Percentiles rank a stretch among this genome's conserved stretches.
phyloP scores from a whole-genome alignment of 2,888 invertebrate genomes.

The Drosophila putrida region DNA sequence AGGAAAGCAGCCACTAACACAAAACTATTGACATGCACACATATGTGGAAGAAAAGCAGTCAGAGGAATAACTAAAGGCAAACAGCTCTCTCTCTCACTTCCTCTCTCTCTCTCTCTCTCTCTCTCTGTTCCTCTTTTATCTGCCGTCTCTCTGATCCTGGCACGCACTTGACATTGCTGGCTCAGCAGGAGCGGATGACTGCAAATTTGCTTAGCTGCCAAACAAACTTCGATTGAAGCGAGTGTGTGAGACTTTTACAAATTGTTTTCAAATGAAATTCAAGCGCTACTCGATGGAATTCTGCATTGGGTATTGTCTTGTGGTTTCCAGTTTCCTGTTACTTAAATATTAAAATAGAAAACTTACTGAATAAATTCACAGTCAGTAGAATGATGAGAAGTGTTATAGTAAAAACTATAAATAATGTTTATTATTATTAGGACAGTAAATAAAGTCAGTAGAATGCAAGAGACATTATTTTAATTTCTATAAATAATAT shows the following conservation, averaged over 20 bases:
- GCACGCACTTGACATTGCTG: slow-evolving; percentile 55
- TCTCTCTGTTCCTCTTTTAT: background rate
- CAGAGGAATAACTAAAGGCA: slow-evolving; percentile 35
- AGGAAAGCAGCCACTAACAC: background rate
- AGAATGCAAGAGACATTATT: background rate
- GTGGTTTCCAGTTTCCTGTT: slow-evolving; percentile 11
- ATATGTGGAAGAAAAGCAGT: slow-evolving; percentile 17
- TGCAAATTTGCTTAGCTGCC: slow-evolving; percentile 79
- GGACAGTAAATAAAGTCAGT: too few species aligned
- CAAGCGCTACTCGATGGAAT: slow-evolving; percentile 44
- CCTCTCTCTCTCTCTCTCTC: background rate
- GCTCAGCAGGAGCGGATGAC: slow-evolving; percentile 60
- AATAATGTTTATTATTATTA: background rate
- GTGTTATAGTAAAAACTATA: background rate
- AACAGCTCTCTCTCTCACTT: slow-evolving; percentile 16
- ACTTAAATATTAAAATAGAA: slow-evolving; percentile 22
- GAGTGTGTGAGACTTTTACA: slow-evolving; percentile 69
- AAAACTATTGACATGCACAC: slow-evolving; percentile 45
- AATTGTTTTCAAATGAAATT: slow-evolving; percentile 82
- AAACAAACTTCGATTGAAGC: slow-evolving; percentile 76
- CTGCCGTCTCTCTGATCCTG: slow-evolving; percentile 39
- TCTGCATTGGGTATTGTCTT: slow-evolving; percentile 33
- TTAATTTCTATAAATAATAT: background rate
- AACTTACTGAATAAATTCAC: slow-evolving; percentile 3
- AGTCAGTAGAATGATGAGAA: background rate